Evolutionary conservation across 2,888 invertebrate genomes (phyloP).

Genomic region (Gryllus longicercus): DNA sequence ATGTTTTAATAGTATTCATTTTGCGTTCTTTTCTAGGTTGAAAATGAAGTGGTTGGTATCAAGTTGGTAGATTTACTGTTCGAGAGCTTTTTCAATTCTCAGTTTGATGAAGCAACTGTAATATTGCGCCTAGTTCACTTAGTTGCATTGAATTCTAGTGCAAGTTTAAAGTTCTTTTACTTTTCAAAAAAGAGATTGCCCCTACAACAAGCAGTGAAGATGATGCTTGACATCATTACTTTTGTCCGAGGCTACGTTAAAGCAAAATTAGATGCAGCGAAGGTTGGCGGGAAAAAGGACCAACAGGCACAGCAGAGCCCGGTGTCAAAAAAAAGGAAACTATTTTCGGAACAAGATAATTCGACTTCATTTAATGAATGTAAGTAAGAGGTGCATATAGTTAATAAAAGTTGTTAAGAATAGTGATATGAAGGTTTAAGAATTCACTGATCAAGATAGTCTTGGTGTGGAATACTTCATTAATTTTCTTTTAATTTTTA

Average conservation of each 20-base stretch:
- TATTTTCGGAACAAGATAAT: background rate
- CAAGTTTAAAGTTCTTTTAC: background rate
- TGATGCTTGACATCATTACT: background rate
- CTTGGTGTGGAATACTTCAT: too few species aligned
- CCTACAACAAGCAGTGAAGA: background rate
- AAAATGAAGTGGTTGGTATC: background rate
- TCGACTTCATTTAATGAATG: background rate
- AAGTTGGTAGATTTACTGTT: background rate
- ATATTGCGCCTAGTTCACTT: background rate
- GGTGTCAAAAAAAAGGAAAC: background rate
- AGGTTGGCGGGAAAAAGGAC: background rate
- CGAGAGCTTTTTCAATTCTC: background rate
- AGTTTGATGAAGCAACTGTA: slow-evolving; percentile 5
- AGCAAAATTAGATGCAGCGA: background rate
- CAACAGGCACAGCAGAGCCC: background rate
- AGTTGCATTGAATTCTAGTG: background rate
- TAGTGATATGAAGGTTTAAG: too few species aligned
- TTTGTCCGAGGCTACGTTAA: background rate
- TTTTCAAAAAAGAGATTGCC: background rate
- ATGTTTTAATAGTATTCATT: too few species aligned
- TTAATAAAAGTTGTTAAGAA: too few species aligned
- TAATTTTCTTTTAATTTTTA: too few species aligned
- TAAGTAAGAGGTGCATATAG: background rate
- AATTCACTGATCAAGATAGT: too few species aligned
- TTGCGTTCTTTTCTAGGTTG: background rate